Evolutionary conservation across 2,888 invertebrate species (phyloP).

Genomic region (Hypomecis punctinalis): DNA sequence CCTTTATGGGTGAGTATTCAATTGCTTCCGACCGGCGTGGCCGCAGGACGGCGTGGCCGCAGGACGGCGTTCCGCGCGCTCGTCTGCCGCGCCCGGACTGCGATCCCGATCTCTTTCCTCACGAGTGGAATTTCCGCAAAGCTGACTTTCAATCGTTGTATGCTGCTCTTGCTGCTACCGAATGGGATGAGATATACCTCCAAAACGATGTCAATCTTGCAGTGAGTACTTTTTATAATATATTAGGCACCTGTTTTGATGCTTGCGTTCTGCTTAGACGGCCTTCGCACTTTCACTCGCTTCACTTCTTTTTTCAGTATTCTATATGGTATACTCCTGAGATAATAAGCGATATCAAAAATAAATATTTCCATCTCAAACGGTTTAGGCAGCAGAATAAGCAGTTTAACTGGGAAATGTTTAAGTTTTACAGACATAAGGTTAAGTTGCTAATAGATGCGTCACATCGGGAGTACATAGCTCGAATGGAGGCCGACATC

Average conservation of each 20-base stretch:
- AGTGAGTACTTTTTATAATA: not conserved
- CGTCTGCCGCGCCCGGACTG: no score
- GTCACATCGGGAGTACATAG: not conserved
- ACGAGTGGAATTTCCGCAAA: no score
- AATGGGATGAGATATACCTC: not conserved
- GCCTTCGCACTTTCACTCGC: not conserved
- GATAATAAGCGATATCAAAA: not conserved
- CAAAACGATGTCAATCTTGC: not conserved
- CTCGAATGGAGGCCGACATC: no score
- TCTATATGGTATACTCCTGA: not conserved
- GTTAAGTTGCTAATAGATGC: no score
- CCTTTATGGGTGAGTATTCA: no score
- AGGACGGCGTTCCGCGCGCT: no score
- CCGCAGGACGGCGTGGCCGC: no score
- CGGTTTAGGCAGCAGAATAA: not conserved
- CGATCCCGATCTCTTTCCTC: no score
- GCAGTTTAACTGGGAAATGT: slow-evolving; percentile 1
- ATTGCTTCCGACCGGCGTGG: no score
- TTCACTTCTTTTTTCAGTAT: not conserved
- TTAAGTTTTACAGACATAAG: not conserved
- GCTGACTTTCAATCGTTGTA: no score
- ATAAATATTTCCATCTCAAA: not conserved
- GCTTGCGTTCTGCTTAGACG: not conserved
- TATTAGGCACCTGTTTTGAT: not conserved
- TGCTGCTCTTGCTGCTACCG: no score